Evolutionary conservation across 2,113 vertebrate genomes (phyloP), one percentile per base, ranked within the genome.

Genomic region (Microcebus griseorufus): DNA sequence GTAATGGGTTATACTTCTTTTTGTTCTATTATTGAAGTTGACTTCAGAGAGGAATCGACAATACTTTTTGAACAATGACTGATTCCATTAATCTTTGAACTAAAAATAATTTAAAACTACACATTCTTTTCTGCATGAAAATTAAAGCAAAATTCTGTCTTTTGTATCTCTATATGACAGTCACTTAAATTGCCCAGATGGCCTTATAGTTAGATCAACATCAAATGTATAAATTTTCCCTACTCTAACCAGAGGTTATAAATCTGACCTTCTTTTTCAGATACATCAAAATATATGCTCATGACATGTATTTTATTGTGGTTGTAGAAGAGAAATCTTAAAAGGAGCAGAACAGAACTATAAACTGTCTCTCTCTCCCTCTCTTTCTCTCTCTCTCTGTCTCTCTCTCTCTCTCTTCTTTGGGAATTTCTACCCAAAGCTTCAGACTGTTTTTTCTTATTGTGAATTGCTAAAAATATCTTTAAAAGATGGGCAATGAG

Each of bases 321-420:
- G 42, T 92, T 93, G 8, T 79, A 83, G 37, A 97, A 93, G 86
- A 25, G 4, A 45, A 96, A 95, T 95, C 79, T 97, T 90, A 9
- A 95, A 97, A 98, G 70, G 14, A 95, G 95, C 95, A 94, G 17
- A 94, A 83, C 0, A 78, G 51, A 92, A 18, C 2, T 3, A 93
- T 76, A 76, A 90, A 45, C 45, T 8, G 1, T 8, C 45, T 45
- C 45, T 75, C 4, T 58, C 1, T 55, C 10, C 78, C 3, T 64
- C 25, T 85, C 20, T 75, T 0, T 92, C 13, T 90, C 1, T 55
- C 10, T 86, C 3, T 64, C 20, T 85, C 20, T 75, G n/a, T n/a
- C 1, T 92, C 10, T 90, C 42, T 45, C 42, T 69, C 4, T 48
- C 42, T 5, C 42, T 69, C 13, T 90, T 85, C 25, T 29, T 83